A percentile compares a stretch with the other conserved stretches of the same genome.
Evolutionary conservation across 2,797 vertebrate species (phyloP).

Genomic region (Melanotaenia trifasciata): DNA sequence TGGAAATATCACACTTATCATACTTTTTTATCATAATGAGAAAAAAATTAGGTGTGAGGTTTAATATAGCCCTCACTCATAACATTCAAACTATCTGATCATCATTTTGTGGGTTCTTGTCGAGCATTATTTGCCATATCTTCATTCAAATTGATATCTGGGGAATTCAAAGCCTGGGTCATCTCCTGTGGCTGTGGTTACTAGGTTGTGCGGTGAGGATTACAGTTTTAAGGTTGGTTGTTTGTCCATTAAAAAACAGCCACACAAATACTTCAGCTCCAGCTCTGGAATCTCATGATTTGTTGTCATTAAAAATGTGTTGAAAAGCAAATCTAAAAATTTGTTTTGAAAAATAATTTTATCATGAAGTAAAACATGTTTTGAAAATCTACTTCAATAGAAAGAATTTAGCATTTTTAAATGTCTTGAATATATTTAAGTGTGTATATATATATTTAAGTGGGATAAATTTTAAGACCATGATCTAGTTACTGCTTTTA

Average conservation of each 20-base stretch:
- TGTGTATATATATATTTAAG: no score
- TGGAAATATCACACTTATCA: neutral
- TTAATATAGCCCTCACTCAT: neutral
- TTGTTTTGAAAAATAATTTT: neutral
- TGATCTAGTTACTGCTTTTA: neutral
- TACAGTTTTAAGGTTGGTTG: no score
- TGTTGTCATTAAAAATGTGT: neutral
- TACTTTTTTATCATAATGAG: neutral
- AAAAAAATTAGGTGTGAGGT: no score
- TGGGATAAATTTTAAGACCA: conserved; percentile 3
- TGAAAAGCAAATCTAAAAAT: neutral
- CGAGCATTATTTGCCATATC: neutral
- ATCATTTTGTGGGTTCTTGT: neutral
- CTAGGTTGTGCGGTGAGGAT: neutral
- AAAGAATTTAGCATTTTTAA: neutral
- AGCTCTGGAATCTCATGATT: neutral
- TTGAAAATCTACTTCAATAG: neutral
- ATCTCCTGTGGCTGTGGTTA: neutral
- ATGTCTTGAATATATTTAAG: neutral
- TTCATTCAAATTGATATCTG: neutral
- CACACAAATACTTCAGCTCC: neutral
- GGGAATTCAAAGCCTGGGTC: neutral
- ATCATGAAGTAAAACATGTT: neutral
- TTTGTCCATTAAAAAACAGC: neutral
- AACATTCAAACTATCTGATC: neutral